Percentiles rank a stretch among this genome's conserved stretches.
phyloP scores from a whole-genome alignment of 2,113 vertebrate genomes.

The Carlito syrichta region DNA sequence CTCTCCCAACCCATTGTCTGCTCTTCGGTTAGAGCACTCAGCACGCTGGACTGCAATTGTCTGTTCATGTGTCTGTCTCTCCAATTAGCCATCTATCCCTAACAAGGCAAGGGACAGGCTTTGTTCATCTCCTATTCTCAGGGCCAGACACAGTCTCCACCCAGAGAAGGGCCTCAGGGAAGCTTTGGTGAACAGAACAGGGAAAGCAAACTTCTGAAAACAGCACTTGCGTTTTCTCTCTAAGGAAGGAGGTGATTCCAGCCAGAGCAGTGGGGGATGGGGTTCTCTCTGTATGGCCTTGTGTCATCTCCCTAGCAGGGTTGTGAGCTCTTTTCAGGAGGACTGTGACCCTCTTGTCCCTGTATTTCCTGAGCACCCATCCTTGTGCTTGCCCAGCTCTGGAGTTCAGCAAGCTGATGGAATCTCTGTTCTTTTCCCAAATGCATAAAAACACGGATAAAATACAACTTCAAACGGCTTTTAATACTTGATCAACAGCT shows the following conservation, averaged over 20 bases:
- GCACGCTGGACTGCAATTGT: constrained; percentile 15
- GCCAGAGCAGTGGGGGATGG: not conserved
- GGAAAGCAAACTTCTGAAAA: not conserved
- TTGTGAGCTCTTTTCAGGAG: not conserved
- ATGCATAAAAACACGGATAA: not conserved
- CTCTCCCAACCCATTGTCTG: constrained; percentile 45
- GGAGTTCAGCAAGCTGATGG: not conserved
- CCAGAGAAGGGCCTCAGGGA: constrained; percentile 20
- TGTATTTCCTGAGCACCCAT: not conserved
- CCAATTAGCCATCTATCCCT: constrained; percentile 49
- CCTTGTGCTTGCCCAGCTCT: not conserved
- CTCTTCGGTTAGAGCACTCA: not conserved
- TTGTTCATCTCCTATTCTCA: constrained; percentile 46
- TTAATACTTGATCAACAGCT: not conserved
- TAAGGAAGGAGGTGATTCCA: not conserved
- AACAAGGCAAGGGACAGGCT: constrained; percentile 29
- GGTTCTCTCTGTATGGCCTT: not conserved
- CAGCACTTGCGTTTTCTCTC: not conserved
- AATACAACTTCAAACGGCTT: not conserved
- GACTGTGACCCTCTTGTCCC: not conserved
- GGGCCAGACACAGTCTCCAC: not conserved
- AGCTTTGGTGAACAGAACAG: not conserved
- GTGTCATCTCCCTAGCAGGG: not conserved
- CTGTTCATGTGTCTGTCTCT: constrained; percentile 65
- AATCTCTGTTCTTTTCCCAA: not conserved